Evolutionary conservation across 2,797 vertebrate genomes (phyloP).

Genomic region (Bryconaethiops microstoma): DNA sequence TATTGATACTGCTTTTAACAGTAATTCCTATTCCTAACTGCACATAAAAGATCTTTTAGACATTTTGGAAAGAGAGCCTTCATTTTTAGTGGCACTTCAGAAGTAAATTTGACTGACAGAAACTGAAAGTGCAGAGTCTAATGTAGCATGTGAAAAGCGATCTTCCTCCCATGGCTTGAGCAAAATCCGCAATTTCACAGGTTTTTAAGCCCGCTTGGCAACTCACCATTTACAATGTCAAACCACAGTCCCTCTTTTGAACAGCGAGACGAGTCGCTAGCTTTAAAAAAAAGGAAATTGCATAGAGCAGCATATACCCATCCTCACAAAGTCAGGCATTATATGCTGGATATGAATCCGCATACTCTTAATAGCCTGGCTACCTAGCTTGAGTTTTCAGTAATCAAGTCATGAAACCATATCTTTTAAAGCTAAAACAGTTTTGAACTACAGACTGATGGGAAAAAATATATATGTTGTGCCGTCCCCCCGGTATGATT

Average conservation of each 20-base stretch:
- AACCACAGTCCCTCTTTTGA: background rate
- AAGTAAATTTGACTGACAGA: background rate
- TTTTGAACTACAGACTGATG: background rate
- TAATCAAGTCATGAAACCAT: conserved; percentile 27
- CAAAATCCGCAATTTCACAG: conserved; percentile 13
- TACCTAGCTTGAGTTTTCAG: background rate
- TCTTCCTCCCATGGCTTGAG: background rate
- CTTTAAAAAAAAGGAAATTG: conserved; percentile 1
- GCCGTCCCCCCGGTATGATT: conserved; percentile 36
- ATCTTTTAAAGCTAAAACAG: conserved; percentile 20
- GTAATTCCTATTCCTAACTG: too few relatives aligned
- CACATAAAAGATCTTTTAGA: too few relatives aligned
- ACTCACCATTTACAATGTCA: background rate
- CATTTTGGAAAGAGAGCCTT: background rate
- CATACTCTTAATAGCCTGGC: conserved; percentile 4
- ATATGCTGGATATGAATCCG: background rate
- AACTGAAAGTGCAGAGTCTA: background rate
- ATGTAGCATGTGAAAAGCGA: background rate
- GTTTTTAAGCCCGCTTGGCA: background rate
- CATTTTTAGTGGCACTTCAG: background rate
- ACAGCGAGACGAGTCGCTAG: background rate
- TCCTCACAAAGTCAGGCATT: background rate
- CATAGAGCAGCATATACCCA: background rate
- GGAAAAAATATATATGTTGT: background rate
- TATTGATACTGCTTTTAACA: too few relatives aligned